Conservation (phyloP, 2,797 vertebrate species). For the Cyclura pinguis region DNA sequence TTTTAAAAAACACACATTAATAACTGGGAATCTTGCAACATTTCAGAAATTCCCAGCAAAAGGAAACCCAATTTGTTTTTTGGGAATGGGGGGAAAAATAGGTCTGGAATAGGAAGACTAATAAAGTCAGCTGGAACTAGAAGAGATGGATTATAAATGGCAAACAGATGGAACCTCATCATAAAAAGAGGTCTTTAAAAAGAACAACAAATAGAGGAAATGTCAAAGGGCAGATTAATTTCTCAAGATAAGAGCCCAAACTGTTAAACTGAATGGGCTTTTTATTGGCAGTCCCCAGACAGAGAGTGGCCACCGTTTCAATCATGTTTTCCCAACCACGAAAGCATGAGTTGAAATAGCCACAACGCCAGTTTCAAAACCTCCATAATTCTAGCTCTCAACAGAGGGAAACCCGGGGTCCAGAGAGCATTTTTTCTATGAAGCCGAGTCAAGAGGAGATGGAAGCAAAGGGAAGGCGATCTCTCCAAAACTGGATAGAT, state of each 20-base stretch:
- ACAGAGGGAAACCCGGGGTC: too few relatives aligned
- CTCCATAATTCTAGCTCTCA: too few relatives aligned
- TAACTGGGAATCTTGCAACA: background rate
- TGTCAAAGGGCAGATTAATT: slow-evolving; percentile 56
- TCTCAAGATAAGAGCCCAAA: slow-evolving; percentile 49
- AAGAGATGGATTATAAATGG: slow-evolving; percentile 51
- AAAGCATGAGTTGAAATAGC: background rate
- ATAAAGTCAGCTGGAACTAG: slow-evolving; percentile 10
- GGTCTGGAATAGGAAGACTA: slow-evolving; percentile 12
- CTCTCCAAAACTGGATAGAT: background rate
- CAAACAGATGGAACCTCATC: slow-evolving; percentile 60
- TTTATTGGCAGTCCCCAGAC: slow-evolving; percentile 10
- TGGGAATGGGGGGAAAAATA: background rate
- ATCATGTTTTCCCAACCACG: background rate
- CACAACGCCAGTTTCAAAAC: accelerated
- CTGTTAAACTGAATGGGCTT: background rate
- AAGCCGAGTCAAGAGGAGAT: too few relatives aligned
- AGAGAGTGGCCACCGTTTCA: background rate
- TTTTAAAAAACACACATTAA: too few relatives aligned
- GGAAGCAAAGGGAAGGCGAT: background rate
- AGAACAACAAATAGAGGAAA: slow-evolving; percentile 2
- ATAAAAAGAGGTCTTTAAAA: slow-evolving; percentile 43
- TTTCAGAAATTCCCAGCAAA: background rate
- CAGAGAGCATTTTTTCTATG: background rate
- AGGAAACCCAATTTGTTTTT: background rate